Evolutionary conservation across 2,888 invertebrate species (phyloP).

Genomic region (Anorthoa munda): DNA sequence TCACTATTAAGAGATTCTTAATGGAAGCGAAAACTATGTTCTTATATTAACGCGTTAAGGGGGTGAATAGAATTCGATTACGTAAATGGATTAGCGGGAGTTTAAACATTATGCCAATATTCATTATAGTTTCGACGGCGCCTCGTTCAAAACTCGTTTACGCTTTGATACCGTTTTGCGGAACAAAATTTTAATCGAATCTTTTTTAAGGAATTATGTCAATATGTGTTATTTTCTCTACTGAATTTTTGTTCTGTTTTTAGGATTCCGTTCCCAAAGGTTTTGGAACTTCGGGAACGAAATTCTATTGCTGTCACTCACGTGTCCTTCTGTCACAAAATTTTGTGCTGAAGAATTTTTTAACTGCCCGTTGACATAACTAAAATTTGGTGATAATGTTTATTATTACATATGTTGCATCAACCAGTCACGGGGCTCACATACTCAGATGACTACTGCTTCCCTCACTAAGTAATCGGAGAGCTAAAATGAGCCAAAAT

Average conservation of each 20-base stretch:
- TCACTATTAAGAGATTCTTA: slow-evolving; percentile 30
- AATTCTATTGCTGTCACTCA: no score
- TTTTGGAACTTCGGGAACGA: no score
- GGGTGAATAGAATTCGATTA: slow-evolving; percentile 51
- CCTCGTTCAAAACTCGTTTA: slow-evolving; percentile 16
- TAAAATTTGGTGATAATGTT: no score
- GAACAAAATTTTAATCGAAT: slow-evolving; percentile 17
- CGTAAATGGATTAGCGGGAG: slow-evolving; percentile 38
- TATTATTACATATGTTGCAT: no score
- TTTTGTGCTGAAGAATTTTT: no score
- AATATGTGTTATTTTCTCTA: background rate
- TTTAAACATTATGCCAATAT: slow-evolving; percentile 52
- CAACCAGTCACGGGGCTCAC: no score
- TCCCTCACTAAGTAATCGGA: no score
- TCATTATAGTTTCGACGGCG: slow-evolving; percentile 39
- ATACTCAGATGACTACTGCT: no score
- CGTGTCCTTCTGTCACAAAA: no score
- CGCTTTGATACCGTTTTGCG: slow-evolving; percentile 10
- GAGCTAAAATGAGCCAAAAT: no score
- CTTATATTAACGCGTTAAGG: slow-evolving; percentile 35
- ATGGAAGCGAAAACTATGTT: slow-evolving; percentile 42
- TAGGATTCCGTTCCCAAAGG: no score
- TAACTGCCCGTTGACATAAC: no score
- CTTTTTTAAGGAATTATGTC: background rate
- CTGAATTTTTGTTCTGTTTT: background rate